A percentile compares a stretch with the other conserved stretches of the same genome.
Conservation (phyloP, 2,797 vertebrate genomes). For the Pteropus rufus region DNA sequence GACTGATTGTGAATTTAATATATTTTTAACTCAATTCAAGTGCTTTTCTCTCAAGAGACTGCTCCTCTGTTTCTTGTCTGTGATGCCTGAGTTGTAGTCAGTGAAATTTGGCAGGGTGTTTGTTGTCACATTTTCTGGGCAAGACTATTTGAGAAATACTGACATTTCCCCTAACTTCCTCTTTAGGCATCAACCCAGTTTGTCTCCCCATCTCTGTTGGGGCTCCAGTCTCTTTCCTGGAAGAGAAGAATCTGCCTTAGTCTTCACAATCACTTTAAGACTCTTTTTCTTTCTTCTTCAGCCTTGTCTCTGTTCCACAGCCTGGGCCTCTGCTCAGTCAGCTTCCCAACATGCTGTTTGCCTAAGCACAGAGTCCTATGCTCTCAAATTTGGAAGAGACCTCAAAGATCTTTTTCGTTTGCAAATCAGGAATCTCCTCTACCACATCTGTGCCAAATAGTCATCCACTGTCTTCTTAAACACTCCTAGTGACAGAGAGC, state of each 20-base stretch:
- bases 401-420: neutral
- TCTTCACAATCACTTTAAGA: constrained; percentile 43
- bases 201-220: constrained; percentile 43
- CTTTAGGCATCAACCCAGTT: constrained; percentile 62
- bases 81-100: constrained; percentile 24
- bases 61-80: constrained; percentile 42
- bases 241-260: constrained; percentile 50
- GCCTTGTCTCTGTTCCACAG: constrained; percentile 33
- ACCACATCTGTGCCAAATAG: neutral
- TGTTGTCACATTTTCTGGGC: constrained; percentile 69
- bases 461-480: constrained; percentile 16
- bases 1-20: constrained; percentile 66
- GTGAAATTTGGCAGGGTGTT: constrained; percentile 60
- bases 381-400: constrained; percentile 13
- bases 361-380: neutral
- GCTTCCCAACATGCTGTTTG: constrained; percentile 33
- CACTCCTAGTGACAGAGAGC: neutral
- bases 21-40: constrained; percentile 73
- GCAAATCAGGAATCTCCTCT: neutral
- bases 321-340: constrained; percentile 43
- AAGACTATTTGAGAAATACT: constrained; percentile 69
- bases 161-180: constrained; percentile 73
- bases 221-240: constrained; percentile 51
- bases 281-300: constrained; percentile 37
- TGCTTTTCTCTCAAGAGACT: constrained; percentile 37